Base-by-base conservation (phyloP, 1,140 invertebrate genomes). In the Zaprionus tsacasi region DNA sequence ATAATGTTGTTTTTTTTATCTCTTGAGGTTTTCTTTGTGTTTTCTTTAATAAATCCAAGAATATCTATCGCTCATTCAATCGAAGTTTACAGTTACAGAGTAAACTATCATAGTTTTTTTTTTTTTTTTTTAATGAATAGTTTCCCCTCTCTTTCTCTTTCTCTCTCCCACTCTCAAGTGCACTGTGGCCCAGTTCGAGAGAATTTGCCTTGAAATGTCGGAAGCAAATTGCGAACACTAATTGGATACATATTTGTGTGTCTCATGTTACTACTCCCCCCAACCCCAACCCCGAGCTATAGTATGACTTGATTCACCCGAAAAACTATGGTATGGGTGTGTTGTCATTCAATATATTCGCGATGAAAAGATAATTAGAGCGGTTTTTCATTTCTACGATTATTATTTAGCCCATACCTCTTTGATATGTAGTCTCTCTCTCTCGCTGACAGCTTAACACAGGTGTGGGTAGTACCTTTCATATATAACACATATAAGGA, bases 171-270 rank as follows among this genome's bases (percentile, higher is more conserved):
- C 60, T 30, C 52, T 45, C 6, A 45, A 15, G n/a, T 66, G 65
- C 55, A 50, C 43, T 50, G 58, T 57, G 54, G 36, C 38, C 52
- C 50, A 66, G 10, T 66, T 45, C 40, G n/a, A n/a, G n/a, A 2
- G 6, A 45, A 45, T 48, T n/a, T 40, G 40, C 59, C 55, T 35
- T 56, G 35, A 30, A 50, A 52, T 45, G 40, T 43, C 45, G 59
- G 43, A 50, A 50, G 45, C 30, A 48, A 50, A 40, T n/a, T 13
- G 12, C 40, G 17, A 50, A 61, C 35, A 17, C 59, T 52, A 63
- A 63, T 63, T 63, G 45, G 43, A 17, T 48, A 52, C 21, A 25
- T 35, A 61, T 21, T 36, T 2, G 13, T 13, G 11, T 13, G 15
- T 52, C 45, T 63, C 43, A 35, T 11, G 35, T 45, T 45, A 1